A percentile compares a stretch with the other conserved stretches of the same genome.
Conservation (phyloP, 1,140 invertebrate species). For the Acyrthosiphon pisum region DNA sequence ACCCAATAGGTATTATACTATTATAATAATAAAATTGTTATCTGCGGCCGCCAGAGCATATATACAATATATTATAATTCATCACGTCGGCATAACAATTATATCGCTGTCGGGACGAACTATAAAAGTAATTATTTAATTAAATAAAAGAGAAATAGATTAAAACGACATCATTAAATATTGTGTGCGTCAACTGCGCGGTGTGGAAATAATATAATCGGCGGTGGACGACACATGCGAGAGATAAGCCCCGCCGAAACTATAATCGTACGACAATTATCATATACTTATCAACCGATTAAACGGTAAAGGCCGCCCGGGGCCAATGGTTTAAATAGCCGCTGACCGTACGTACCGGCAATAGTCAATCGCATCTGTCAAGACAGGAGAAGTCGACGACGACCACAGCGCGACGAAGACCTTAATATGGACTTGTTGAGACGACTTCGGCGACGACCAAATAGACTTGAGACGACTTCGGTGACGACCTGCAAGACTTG, state of each 20-base stretch:
- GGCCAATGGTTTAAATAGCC: neutral
- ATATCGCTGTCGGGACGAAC: neutral
- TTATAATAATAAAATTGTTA: no score
- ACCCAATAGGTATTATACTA: no score
- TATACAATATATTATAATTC: neutral
- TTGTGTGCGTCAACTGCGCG: neutral
- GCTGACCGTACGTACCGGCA: neutral
- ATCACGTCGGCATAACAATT: neutral
- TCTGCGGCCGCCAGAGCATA: no score
- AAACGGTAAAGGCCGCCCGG: neutral
- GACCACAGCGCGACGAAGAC: neutral
- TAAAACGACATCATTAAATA: neutral
- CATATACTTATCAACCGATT: neutral
- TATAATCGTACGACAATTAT: neutral
- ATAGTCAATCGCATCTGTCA: neutral
- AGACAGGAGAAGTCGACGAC: neutral
- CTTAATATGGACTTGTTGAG: neutral
- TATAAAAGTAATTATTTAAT: slow-evolving; percentile 20
- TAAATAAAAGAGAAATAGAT: neutral
- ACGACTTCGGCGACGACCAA: no score
- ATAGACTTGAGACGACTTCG: neutral
- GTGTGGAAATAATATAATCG: neutral
- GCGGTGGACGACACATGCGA: neutral
- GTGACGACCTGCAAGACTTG: neutral
- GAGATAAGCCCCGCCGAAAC: neutral